Conservation (phyloP, 2,797 vertebrate genomes). For the Cyclura pinguis region DNA sequence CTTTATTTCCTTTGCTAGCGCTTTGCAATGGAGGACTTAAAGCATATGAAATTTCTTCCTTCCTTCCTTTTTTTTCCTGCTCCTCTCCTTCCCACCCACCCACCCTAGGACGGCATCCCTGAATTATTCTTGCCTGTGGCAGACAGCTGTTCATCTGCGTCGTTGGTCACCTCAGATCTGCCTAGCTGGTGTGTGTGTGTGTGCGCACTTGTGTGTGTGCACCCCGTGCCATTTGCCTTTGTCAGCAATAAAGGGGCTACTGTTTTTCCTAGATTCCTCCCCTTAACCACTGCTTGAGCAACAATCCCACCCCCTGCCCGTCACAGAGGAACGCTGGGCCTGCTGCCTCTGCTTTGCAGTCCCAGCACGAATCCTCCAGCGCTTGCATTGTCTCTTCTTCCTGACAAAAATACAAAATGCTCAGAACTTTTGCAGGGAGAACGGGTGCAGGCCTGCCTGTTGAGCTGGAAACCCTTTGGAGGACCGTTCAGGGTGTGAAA, state of each 20-base stretch:
- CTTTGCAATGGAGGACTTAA: constrained; percentile 25
- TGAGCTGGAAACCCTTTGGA: no score
- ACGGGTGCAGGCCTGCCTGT: not conserved
- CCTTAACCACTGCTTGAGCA: not conserved
- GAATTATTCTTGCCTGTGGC: not conserved
- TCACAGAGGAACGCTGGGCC: constrained; percentile 40
- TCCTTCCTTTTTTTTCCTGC: no score
- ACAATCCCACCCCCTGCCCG: not conserved
- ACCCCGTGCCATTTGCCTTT: constrained; percentile 6
- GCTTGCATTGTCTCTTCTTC: constrained; percentile 72
- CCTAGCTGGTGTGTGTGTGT: not conserved
- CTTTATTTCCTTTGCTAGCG: not conserved
- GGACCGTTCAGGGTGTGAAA: no score
- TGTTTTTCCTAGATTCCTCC: constrained; percentile 39
- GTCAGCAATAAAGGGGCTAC: not conserved
- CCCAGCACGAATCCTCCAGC: constrained; percentile 59
- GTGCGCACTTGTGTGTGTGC: no score
- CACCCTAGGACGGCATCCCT: fast-evolving
- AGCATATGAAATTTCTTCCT: not conserved
- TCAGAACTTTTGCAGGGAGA: constrained; percentile 12
- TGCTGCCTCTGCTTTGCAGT: constrained; percentile 47
- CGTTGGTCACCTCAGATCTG: not conserved
- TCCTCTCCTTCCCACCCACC: not conserved
- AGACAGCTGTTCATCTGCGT: not conserved
- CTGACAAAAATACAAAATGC: constrained; percentile 49